These are phyloP conservation scores for Bolinopsis microptera DNA, from an alignment of 37 sponge, comb jelly and placozoan genomes.

Conservation along the genomic window DNA sequence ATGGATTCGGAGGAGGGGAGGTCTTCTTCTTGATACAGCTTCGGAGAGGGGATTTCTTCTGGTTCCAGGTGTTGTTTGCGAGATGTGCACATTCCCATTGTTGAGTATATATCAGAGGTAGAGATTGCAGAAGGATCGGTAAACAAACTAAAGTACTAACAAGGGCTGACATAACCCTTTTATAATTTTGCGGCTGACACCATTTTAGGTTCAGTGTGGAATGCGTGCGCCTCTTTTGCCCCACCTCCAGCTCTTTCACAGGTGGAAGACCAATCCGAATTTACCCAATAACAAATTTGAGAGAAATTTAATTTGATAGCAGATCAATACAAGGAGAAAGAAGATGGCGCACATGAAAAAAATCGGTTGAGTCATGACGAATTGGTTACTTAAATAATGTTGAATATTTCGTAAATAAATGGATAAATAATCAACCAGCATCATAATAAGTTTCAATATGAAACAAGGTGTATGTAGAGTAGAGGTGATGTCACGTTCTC, in stretches of 20 bases:
- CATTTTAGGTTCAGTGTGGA: not conserved
- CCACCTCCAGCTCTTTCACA: too few species aligned
- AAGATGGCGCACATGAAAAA: too few species aligned
- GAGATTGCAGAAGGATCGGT: not conserved
- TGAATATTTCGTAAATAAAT: not conserved
- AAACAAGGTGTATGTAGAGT: not conserved
- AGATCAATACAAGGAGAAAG: too few species aligned
- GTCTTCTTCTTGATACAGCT: not conserved
- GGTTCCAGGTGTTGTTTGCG: not conserved
- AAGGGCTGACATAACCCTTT: not conserved
- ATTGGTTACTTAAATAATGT: not conserved
- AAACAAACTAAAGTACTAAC: slow-evolving; percentile 1
- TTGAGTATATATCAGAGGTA: not conserved
- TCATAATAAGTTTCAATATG: not conserved
- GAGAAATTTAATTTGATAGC: too few species aligned
- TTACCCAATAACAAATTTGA: too few species aligned
- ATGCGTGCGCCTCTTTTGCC: too few species aligned
- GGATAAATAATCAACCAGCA: slow-evolving; percentile 18
- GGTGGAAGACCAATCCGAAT: too few species aligned
- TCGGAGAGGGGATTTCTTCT: not conserved
- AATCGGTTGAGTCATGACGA: not conserved
- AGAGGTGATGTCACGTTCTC: not conserved
- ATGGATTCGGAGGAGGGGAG: not conserved
- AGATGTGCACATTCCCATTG: slow-evolving; percentile 7
- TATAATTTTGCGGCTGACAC: not conserved